Percentiles rank a stretch among this genome's conserved stretches.
These are phyloP conservation scores for Oreochromis aureus DNA, from an alignment of 2,113 vertebrate genomes.

Conservation along the genomic window DNA sequence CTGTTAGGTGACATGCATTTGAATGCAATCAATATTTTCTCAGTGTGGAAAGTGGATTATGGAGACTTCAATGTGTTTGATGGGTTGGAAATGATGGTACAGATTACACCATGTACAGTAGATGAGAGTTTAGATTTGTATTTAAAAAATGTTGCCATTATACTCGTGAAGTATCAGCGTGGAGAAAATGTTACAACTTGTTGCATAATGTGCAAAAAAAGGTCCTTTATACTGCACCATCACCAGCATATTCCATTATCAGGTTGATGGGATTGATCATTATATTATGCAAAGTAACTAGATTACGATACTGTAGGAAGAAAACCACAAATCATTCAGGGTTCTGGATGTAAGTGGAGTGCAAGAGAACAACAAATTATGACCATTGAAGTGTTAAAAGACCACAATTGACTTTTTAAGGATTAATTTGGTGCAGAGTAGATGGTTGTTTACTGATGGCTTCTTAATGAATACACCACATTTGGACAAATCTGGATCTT, in stretches of 20 bases:
- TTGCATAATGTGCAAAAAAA: not conserved
- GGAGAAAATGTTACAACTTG: not conserved
- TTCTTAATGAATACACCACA: not conserved
- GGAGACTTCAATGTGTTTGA: not conserved
- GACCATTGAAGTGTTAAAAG: not conserved
- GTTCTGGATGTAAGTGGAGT: not conserved
- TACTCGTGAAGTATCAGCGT: accelerated
- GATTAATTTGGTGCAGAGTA: not conserved
- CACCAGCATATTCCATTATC: not conserved
- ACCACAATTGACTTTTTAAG: not conserved
- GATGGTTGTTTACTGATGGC: not conserved
- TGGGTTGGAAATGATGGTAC: not conserved
- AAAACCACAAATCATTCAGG: not conserved
- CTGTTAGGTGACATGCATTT: not conserved
- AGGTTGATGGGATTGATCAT: not conserved
- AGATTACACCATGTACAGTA: not conserved
- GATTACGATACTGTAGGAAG: accelerated
- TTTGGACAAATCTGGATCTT: not conserved
- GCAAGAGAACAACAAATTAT: not conserved
- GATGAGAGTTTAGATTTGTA: accelerated
- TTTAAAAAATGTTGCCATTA: not conserved
- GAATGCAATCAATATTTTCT: not conserved
- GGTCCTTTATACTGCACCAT: not conserved
- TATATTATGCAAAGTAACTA: not conserved
- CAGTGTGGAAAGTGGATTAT: not conserved